Evolutionary conservation across 2,113 vertebrate genomes (phyloP).

Genomic region (Corapipo altera): DNA sequence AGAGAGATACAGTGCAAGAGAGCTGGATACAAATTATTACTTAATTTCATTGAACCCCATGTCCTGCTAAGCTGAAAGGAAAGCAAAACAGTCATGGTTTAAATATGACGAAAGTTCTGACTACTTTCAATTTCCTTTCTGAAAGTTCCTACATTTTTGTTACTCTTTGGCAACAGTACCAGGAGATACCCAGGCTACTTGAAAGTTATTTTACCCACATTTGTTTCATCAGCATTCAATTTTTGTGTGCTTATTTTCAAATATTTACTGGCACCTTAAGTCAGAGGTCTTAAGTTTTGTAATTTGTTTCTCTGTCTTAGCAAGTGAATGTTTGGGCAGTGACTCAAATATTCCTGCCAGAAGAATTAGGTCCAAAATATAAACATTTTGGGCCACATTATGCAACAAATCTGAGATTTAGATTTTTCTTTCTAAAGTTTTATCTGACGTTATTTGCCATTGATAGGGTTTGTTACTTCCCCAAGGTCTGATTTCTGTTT

Average conservation of each 20-base stretch:
- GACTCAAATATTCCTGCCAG: background rate
- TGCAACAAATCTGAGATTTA: background rate
- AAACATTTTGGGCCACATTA: background rate
- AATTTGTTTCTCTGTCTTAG: background rate
- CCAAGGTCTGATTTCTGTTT: background rate
- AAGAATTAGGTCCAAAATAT: background rate
- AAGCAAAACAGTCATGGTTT: background rate
- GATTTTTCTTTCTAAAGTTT: background rate
- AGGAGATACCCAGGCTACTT: background rate
- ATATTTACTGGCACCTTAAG: background rate
- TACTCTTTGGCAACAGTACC: background rate
- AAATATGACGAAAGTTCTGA: background rate
- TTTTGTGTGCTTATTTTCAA: background rate
- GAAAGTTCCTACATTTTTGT: background rate
- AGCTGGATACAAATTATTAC: background rate
- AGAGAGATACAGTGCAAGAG: background rate
- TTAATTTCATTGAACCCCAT: background rate
- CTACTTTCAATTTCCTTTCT: background rate
- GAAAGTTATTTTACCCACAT: background rate
- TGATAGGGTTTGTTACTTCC: background rate
- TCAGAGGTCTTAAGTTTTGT: background rate
- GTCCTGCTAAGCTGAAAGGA: background rate
- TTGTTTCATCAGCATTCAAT: background rate
- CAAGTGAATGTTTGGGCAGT: fast-evolving
- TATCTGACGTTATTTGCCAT: background rate